A percentile compares a stretch with the other conserved stretches of the same genome.
Evolutionary conservation across 92 coral and sea anemone species (phyloP).

Genomic region (Zoanthus sociatus): DNA sequence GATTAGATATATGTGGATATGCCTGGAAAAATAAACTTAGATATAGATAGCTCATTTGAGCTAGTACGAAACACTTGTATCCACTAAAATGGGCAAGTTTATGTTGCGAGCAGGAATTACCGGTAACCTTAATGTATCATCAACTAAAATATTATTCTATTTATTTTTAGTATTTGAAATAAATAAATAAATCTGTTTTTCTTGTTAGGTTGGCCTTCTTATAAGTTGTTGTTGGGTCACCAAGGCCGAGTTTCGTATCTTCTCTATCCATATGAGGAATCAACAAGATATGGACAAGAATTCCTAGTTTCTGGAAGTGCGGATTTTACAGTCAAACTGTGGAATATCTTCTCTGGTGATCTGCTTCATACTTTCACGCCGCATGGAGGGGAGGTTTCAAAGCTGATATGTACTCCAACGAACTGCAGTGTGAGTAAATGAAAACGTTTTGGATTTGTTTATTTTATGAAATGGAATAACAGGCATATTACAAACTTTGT

Average conservation of each 20-base stretch:
- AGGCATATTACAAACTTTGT: no score
- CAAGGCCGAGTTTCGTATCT: conserved; percentile 92
- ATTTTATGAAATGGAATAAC: no score
- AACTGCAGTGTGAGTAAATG: conserved; percentile 86
- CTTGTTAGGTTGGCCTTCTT: conserved; percentile 87
- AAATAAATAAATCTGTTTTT: background rate
- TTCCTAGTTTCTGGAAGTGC: conserved; percentile 96
- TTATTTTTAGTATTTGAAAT: no score
- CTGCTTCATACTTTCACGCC: conserved; percentile 87
- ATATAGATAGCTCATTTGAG: no score
- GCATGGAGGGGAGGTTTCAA: conserved; percentile 90
- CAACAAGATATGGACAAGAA: conserved; percentile 81
- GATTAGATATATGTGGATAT: no score
- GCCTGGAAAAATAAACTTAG: no score
- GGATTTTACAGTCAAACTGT: conserved; percentile 96
- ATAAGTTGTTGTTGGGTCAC: conserved; percentile 92
- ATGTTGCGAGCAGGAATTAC: no score
- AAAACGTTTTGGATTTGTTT: no score
- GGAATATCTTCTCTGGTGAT: conserved; percentile 94
- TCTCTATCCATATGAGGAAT: conserved; percentile 96
- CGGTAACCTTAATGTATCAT: no score
- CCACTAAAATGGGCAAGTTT: no score
- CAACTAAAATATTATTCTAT: no score
- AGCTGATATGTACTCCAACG: conserved; percentile 94
- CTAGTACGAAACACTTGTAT: no score